Evolutionary conservation across 2,113 vertebrate species (phyloP), one percentile per base, ranked within the genome.

Genomic region (Oryzias celebensis): DNA sequence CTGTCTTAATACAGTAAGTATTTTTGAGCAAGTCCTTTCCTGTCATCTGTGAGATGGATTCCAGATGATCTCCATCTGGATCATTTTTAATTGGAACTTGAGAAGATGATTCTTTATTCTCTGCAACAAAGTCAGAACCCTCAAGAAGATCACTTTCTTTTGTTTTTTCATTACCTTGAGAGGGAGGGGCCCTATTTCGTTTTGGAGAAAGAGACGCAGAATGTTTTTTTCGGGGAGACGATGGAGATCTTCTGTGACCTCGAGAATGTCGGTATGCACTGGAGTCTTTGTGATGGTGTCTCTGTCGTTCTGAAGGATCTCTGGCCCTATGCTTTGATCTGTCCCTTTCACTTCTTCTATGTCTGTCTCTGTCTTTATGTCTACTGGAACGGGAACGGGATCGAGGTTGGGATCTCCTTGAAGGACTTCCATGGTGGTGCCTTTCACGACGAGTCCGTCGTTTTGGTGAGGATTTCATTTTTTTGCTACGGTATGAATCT

Each of bases 311-410:
- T 59, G 86, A 80, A 3, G 63, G 73, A n/a, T 80, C 87, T 75
- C 74, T 81, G 54, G 28, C 28, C 82, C 84, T 79, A 62, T 87
- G 85, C 36, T 62, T 85, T 63, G 89, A 87, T 69, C 80, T 77
- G 10, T 84, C 85, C 36, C 79, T 77, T 62, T 87, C 89, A 84
- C 73, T 82, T 66, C 70, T 85, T 81, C 69, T 84, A 48, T 88
- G 80, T 75, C 85, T 75, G 43, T 89, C 85, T 45, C 36, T 83
- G 52, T 85, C 87, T 66, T 76, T 76, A 15, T 22, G 77, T 72
- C 81, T 87, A 23, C 64, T 66, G n/a, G 85, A 84, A 77, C 54
- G 84, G 55, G 87, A 88, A 52, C 73, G 73, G 44, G 89, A 90
- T 57, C 61, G 84, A 1, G 24, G 68, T 23, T 72, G 73, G 47